Conservation (phyloP, 2,797 vertebrate species). For the Hypotaenidia philippensis region DNA sequence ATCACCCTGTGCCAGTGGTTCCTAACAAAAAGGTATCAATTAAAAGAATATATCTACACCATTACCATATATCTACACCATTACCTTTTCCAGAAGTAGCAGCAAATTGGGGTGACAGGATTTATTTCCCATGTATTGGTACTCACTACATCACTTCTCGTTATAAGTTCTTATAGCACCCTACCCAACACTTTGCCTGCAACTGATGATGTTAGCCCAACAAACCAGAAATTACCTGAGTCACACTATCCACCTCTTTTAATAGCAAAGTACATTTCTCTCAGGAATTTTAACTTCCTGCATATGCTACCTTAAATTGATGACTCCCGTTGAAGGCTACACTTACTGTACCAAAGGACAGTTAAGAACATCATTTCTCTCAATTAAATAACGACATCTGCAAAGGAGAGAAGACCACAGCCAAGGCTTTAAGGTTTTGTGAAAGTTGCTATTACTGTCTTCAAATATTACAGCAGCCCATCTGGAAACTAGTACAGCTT, state of each 20-base stretch:
- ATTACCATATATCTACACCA: neutral
- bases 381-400: neutral
- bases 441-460: conserved; percentile 11
- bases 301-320: neutral
- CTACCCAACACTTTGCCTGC: neutral
- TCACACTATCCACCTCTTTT: neutral
- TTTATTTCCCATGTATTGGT: neutral
- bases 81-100: neutral
- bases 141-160: neutral
- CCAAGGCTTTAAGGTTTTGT: neutral
- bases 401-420: neutral
- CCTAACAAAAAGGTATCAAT: neutral
- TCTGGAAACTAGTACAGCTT: neutral
- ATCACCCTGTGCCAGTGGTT: neutral
- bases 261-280: neutral
- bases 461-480: neutral
- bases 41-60: neutral
- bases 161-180: neutral
- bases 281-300: neutral
- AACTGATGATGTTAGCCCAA: neutral
- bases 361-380: neutral
- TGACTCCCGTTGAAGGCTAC: neutral
- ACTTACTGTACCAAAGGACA: neutral
- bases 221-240: neutral
- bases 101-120: neutral